Conservation (phyloP, 53 echinoderm and acorn worm genomes). For the Holothuria scabra region DNA sequence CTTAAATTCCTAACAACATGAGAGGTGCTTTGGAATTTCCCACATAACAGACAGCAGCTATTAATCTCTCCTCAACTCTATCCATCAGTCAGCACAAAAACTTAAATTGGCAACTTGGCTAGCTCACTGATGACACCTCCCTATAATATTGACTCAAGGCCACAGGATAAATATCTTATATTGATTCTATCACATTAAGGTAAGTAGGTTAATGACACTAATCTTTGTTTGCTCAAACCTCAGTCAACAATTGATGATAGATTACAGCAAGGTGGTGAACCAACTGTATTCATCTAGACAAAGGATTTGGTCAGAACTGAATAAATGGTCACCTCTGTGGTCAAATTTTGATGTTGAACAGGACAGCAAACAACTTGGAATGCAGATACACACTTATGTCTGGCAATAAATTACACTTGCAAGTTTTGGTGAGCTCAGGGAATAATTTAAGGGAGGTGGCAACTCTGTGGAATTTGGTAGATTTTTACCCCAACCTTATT, state of each 20-base stretch:
- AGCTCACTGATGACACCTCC: neutral
- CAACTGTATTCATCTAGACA: too few relatives aligned
- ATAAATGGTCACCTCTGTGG: too few relatives aligned
- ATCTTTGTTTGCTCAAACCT: conserved; percentile 20
- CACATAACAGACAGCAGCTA: neutral
- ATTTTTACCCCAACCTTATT: too few relatives aligned
- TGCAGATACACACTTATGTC: too few relatives aligned
- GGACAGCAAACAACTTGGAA: too few relatives aligned
- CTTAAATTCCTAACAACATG: conserved; percentile 10
- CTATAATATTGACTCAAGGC: conserved; percentile 34
- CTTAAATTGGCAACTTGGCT: neutral
- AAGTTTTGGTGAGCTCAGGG: too few relatives aligned
- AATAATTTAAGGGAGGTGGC: too few relatives aligned
- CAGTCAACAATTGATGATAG: conserved; percentile 8
- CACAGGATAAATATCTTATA: conserved; percentile 39
- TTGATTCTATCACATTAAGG: conserved; percentile 29
- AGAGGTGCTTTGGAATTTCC: conserved; percentile 14
- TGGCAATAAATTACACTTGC: too few relatives aligned
- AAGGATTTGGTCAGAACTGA: too few relatives aligned
- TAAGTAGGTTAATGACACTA: conserved; percentile 37
- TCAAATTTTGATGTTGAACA: too few relatives aligned
- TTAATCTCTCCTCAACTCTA: neutral
- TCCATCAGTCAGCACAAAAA: conserved; percentile 22
- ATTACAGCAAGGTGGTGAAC: too few relatives aligned
- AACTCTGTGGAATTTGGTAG: too few relatives aligned